Evolutionary conservation across 2,113 vertebrate species (phyloP).

Genomic region (Heloderma charlesbogerti): DNA sequence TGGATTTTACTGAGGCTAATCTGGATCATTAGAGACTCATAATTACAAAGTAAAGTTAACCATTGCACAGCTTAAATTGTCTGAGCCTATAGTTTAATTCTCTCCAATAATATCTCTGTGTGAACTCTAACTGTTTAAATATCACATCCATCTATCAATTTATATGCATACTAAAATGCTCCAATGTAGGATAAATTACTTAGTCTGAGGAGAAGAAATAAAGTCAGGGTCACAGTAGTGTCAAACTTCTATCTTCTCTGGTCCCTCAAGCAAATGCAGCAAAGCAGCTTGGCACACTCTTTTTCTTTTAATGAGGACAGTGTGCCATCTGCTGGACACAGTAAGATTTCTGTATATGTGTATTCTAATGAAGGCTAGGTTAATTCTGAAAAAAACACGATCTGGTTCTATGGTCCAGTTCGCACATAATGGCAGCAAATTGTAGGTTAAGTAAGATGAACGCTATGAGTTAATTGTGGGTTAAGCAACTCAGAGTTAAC

Average conservation of each 20-base stretch:
- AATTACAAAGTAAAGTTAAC: neutral
- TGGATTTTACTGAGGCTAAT: neutral
- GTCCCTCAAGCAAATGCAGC: neutral
- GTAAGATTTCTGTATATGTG: neutral
- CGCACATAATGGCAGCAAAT: no score
- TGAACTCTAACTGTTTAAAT: neutral
- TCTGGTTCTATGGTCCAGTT: neutral
- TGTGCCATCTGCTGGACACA: conserved; percentile 62
- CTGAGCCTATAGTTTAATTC: neutral
- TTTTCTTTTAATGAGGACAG: neutral
- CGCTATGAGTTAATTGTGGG: no score
- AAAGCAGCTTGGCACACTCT: no score
- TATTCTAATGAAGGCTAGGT: neutral
- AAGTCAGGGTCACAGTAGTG: neutral
- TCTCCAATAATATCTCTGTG: neutral
- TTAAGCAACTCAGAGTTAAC: no score
- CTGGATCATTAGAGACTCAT: neutral
- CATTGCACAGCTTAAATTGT: no score
- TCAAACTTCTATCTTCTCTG: neutral
- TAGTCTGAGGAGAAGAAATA: neutral
- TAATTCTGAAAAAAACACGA: neutral
- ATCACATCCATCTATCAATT: neutral
- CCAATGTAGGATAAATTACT: no score
- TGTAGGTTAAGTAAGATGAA: no score
- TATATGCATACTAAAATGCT: neutral